A percentile compares a stretch with the other conserved stretches of the same genome.
phyloP scores from a whole-genome alignment of 2,888 invertebrate genomes.

The Caenorhabditis sp. region DNA sequence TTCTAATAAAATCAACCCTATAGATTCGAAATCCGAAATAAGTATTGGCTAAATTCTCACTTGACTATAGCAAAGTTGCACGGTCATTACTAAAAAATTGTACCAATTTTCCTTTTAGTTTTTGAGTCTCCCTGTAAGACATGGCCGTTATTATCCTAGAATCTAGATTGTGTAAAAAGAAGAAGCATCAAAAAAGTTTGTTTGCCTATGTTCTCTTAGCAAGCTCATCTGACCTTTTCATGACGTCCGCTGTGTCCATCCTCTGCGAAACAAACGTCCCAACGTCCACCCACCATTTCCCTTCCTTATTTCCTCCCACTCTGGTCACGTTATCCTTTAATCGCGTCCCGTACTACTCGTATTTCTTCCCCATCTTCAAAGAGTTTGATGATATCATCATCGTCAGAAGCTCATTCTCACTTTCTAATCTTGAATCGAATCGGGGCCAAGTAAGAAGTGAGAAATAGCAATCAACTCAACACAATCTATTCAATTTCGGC shows the following conservation, averaged over 20 bases:
- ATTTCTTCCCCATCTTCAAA: not conserved
- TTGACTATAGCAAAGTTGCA: no score
- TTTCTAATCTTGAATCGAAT: slow-evolving; percentile 36
- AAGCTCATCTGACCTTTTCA: slow-evolving; percentile 52
- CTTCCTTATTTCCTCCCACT: slow-evolving; percentile 44
- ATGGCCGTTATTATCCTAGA: not conserved
- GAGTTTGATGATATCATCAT: slow-evolving; percentile 25
- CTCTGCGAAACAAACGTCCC: slow-evolving; percentile 55
- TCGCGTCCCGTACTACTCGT: slow-evolving; percentile 17
- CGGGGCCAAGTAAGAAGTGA: not conserved
- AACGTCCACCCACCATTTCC: slow-evolving; percentile 57
- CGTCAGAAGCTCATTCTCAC: slow-evolving; percentile 41
- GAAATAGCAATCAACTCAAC: slow-evolving; percentile 44
- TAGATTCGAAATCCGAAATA: no score
- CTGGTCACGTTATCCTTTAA: slow-evolving; percentile 37
- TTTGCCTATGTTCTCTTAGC: slow-evolving; percentile 6
- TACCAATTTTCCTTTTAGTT: no score
- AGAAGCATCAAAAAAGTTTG: not conserved
- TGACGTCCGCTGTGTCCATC: slow-evolving; percentile 54
- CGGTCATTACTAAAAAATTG: no score
- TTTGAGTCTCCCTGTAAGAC: no score
- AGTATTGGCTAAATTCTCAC: no score
- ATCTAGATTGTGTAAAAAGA: not conserved
- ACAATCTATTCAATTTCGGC: slow-evolving; percentile 16
- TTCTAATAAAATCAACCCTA: no score